Evolutionary conservation across 2,888 invertebrate genomes (phyloP), one percentile per base, ranked within the genome.

Genomic region (Lochmaea crataegi): DNA sequence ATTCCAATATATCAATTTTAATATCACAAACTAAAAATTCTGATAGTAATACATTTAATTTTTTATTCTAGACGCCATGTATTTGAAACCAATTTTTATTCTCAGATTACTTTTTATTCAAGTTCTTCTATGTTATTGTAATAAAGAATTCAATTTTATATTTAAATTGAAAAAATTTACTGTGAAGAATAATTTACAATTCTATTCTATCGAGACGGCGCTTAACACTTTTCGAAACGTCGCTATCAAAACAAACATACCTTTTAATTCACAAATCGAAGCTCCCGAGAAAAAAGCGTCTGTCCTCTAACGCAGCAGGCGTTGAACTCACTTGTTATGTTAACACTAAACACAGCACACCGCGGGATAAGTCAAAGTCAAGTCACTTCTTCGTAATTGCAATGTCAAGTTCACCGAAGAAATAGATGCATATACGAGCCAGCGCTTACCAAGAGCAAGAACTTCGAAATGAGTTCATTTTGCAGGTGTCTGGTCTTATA

Each of bases 401-500:
- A 71, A 67, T 75, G 65, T 77, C 81, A 82, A 82, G 81, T 82
- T 80, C 81, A 81, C 81, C 66, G 69, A 42, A 71, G 58, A 42
- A 64, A 45, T 18, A 45, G 64, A 64, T 61, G 56, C 69, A 66
- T 38, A 38, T 56, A 65, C 53, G 56, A 58, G 64, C 53, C 69
- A 71, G 73, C 68, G 71, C 74, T 38, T 74, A 64, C 72, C 38
- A 53, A 71, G 75, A 68, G 65, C 18, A 74, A 75, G 76, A 72
- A 72, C 68, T 65, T 80, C 82, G 84, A 84, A 85, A 85, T 85
- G 85, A 84, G 84, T 83, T 80, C 84, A 83, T 79, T 78, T 77
- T 80, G 82, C 86, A 84, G 83, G 84, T 83, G 84, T 82, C 83
- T 81, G 79, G 84, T 84, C 84, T 86, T 86, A 86, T 86, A 86